A percentile compares a stretch with the other conserved stretches of the same genome.
These are phyloP conservation scores for Sebastes taczanowskii DNA, from an alignment of 2,797 vertebrate species.

Conservation along the genomic window DNA sequence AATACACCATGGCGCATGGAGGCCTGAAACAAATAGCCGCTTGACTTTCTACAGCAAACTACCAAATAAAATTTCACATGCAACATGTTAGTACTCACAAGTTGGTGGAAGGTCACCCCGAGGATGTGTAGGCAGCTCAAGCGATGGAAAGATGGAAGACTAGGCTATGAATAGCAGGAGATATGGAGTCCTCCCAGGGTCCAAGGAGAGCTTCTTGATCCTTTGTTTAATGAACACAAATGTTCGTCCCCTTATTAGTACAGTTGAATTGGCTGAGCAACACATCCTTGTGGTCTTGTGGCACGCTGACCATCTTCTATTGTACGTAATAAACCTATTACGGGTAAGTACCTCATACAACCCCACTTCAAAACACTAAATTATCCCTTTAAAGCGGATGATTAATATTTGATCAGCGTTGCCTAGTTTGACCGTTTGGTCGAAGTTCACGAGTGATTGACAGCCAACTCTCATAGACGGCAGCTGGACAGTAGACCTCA, in stretches of 20 bases:
- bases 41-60: neutral
- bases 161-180: neutral
- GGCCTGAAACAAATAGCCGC: neutral
- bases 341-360: fast-evolving
- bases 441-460: too few relatives aligned
- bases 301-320: too few relatives aligned
- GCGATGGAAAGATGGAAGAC: neutral
- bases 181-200: neutral
- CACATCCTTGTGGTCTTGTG: neutral
- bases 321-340: too few relatives aligned
- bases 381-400: too few relatives aligned
- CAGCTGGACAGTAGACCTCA: too few relatives aligned
- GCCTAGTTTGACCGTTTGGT: too few relatives aligned
- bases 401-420: too few relatives aligned
- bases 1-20: neutral
- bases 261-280: neutral
- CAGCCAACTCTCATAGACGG: too few relatives aligned
- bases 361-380: too few relatives aligned
- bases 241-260: neutral
- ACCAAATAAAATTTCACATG: neutral
- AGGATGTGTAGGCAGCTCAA: neutral
- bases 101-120: neutral
- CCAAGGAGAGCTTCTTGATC: neutral
- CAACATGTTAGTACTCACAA: slow-evolving; percentile 13
- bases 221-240: neutral